phyloP scores from a whole-genome alignment of 2,888 invertebrate genomes.

The Gymnoscelis rufifasciata region DNA sequence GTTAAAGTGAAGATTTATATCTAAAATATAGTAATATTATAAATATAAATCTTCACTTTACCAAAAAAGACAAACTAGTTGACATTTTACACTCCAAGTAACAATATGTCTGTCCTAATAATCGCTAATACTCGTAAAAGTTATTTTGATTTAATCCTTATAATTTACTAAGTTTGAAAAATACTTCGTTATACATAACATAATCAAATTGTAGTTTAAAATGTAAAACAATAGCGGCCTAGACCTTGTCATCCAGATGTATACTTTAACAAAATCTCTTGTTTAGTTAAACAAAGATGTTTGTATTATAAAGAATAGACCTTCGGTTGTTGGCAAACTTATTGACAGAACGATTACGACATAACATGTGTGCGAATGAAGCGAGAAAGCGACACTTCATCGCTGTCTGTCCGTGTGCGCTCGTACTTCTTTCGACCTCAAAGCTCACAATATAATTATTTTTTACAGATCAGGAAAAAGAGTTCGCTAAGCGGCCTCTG shows the following conservation, averaged over 20 bases:
- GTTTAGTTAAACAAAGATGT: conserved; percentile 60
- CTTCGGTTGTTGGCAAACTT: conserved; percentile 73
- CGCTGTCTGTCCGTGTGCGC: conserved; percentile 54
- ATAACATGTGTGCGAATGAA: conserved; percentile 54
- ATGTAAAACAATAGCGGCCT: conserved; percentile 49
- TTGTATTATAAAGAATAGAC: conserved; percentile 72
- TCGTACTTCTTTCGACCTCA: conserved; percentile 33
- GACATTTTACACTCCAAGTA: too few species aligned
- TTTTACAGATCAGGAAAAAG: conserved; percentile 84
- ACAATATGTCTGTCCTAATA: too few species aligned
- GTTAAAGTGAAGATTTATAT: too few species aligned
- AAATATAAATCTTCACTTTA: too few species aligned
- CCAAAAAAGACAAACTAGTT: too few species aligned
- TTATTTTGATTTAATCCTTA: too few species aligned
- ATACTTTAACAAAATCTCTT: conserved; percentile 53
- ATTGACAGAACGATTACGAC: conserved; percentile 73
- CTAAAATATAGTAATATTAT: too few species aligned
- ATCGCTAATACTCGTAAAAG: too few species aligned
- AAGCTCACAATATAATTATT: conserved; percentile 39
- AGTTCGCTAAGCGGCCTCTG: conserved; percentile 88
- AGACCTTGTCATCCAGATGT: conserved; percentile 58
- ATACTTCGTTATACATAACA: too few species aligned
- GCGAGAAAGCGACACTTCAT: conserved; percentile 49
- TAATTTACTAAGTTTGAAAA: too few species aligned
- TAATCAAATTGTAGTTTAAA: background rate